Evolutionary conservation across 2,113 vertebrate genomes (phyloP).

Genomic region (Acrocephalus arundinaceus): DNA sequence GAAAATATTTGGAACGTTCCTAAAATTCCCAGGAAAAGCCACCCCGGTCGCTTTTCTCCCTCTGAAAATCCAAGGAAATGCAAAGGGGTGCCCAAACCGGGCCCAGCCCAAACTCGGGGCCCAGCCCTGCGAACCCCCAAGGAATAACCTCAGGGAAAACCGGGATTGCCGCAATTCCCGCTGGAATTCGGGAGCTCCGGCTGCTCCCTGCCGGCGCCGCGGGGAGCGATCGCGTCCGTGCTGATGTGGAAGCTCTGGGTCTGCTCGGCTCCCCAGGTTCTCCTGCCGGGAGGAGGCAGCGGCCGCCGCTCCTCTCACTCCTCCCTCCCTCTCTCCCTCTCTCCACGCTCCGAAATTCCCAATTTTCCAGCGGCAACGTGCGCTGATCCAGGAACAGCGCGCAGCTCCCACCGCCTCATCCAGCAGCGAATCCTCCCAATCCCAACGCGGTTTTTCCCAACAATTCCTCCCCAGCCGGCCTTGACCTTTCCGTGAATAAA

Average conservation of each 20-base stretch:
- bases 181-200: rapidly evolving
- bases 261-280: conserved; percentile 87
- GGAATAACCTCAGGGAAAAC: neutral
- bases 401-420: neutral
- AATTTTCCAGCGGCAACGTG: neutral
- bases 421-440: neutral
- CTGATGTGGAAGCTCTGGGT: conserved; percentile 71
- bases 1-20: rapidly evolving
- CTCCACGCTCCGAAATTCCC: neutral
- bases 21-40: neutral
- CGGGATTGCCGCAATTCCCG: neutral
- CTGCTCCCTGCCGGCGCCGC: neutral
- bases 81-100: rapidly evolving
- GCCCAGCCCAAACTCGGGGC: rapidly evolving
- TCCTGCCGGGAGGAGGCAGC: conserved; percentile 33
- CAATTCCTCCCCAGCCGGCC: neutral
- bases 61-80: neutral
- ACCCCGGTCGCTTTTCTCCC: neutral
- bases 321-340: rapidly evolving
- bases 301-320: neutral
- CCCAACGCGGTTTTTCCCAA: neutral
- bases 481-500: conserved; percentile 39
- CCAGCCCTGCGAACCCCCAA: neutral
- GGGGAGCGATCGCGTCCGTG: neutral
- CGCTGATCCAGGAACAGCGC: neutral